Base-by-base conservation (phyloP, 1,140 invertebrate genomes). In the Drosophila watanabei region DNA sequence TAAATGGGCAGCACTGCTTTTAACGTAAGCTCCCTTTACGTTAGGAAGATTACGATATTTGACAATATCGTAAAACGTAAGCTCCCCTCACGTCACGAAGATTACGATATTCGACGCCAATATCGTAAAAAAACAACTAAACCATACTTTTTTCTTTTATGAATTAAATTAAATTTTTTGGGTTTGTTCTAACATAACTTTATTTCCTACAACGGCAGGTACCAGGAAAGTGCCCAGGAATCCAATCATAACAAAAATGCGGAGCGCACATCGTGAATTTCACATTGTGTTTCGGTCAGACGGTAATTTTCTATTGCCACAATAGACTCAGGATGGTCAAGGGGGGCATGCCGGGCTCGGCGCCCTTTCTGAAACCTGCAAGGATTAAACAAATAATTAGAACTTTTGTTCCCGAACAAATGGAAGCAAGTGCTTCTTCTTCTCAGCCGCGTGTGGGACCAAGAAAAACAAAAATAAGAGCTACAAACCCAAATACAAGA, bases 401-500 rank as follows among this genome's bases (percentile, higher is more conserved):
- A 37, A 39, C 63, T 46, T 14, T 51, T 62, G 61, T 59, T 52
- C 30, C 61, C 68, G 51, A 43, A 45, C 52, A 48, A 52, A 39
- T 33, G 18, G 59, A 43, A 28, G 9, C 9, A 37, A 2, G 24
- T 65, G 62, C 75, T 72, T 71, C 61, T 63, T 70, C 70, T 75
- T 71, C 33, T 49, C 18, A 16, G 56, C 79, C 85, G 78, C 83
- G 79, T 57, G 45, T 3, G 20, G 11, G 14, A 32, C 24, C 9
- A 7, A 37, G 13, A 52, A 43, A 35, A 39, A 39, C 16, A 60
- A 28, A 37, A 37, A 59, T 20, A 75, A n/a, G 65, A 18, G 65
- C 41, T 35, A 91, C 93, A 94, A 94, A 96, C 96, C 96, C 94
- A 96, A 94, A 93, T 95, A 96, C 5, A 96, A 77, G 33, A 96